Evolutionary conservation across 2,797 vertebrate genomes (phyloP), one percentile per base, ranked within the genome.

Genomic region (Pempheris klunzingeri): DNA sequence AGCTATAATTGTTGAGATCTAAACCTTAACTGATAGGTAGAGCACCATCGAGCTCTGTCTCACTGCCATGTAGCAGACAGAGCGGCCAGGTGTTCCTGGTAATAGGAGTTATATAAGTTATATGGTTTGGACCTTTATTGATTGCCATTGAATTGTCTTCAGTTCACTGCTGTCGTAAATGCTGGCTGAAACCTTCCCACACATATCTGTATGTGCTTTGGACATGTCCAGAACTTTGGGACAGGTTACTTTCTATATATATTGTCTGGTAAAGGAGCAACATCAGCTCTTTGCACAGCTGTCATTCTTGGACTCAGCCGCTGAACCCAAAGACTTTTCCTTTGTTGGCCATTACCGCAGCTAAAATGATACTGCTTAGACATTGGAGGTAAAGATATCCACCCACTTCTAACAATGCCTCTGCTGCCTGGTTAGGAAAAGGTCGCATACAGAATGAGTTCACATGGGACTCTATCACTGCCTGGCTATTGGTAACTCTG

Each of bases 301-400:
- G 61, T 49, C 8, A n/a, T 4, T 41, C 55, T 57, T 1, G 18
- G 53, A 38, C 14, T 77, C 4, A 52, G 44, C 20, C 49, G 0
- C 28, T 44, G 36, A 41, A 74, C 24, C 6, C 28, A 70, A 71
- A 17, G 32, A 43, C 43, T 74, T 58, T 44, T n/a, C 22, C 22
- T 58, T 47, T 77, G 74, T 41, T n/a, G 38, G 39, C 22, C 28
- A 14, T 52, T 26, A 7, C 38, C 32, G 13, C 54, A 28, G 50
- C 14, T 30, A 2, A 39, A 62, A 80, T 58, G 14, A 74, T 9
- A 24, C 36, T 24, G 34, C 39, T 17, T 18, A 32, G 62, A 65
- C 34, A 12, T 1, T 20, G 14, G 28, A n/a, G 6, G 20, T 53
- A 38, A 55, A 47, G 14, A 13, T 5, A 15, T 55, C 47, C 60